phyloP scores from a whole-genome alignment of 2,888 invertebrate species.

The Scrobipalpa costella region DNA sequence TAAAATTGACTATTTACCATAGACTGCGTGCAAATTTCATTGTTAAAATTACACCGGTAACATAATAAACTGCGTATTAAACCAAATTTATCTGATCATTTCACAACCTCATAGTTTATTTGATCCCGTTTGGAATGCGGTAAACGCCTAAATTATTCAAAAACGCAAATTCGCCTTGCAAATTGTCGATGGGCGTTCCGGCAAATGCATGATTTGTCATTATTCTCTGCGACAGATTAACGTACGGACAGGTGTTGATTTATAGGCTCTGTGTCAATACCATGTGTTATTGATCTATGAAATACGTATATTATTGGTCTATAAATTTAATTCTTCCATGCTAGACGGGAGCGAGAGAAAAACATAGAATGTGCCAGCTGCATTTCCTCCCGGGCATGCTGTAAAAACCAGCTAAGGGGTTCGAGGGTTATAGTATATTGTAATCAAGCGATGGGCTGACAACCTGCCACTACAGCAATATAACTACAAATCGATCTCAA shows the following conservation, averaged over 20 bases:
- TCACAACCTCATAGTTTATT: slow-evolving; percentile 7
- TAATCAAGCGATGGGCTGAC: too few relatives aligned
- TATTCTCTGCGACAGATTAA: slow-evolving; percentile 19
- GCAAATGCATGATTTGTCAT: slow-evolving; percentile 18
- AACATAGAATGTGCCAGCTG: too few relatives aligned
- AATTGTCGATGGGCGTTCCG: background rate
- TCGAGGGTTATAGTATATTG: too few relatives aligned
- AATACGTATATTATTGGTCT: background rate
- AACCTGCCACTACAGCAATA: too few relatives aligned
- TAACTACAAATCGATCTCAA: too few relatives aligned
- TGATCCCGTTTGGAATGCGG: slow-evolving; percentile 27
- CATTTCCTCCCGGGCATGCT: too few relatives aligned
- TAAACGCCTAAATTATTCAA: slow-evolving; percentile 26
- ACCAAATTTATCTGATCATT: background rate
- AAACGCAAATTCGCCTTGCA: background rate
- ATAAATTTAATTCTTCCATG: too few relatives aligned
- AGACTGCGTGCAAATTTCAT: background rate
- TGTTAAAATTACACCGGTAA: background rate
- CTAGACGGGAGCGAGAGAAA: too few relatives aligned
- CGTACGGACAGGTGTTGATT: slow-evolving; percentile 30
- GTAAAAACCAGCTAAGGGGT: too few relatives aligned
- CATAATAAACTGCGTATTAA: background rate
- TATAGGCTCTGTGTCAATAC: slow-evolving; percentile 27
- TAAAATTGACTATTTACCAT: background rate
- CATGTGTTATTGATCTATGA: slow-evolving; percentile 21